Evolutionary conservation across 2,113 vertebrate species (phyloP), one percentile per base, ranked within the genome.

Genomic region (Myanophis thanlyinensis): DNA sequence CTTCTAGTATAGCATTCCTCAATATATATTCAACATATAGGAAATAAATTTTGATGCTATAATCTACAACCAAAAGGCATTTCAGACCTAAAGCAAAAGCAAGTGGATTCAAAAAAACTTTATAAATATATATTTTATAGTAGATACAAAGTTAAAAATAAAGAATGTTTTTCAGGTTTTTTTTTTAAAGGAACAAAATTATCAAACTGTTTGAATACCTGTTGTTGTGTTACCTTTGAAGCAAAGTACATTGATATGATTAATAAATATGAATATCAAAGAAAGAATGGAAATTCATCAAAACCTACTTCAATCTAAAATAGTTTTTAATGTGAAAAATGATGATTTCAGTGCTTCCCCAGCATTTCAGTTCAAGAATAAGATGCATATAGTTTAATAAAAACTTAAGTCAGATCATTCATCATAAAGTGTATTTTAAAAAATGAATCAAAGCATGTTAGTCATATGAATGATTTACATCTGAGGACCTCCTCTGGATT

Each of bases 381-480:
- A 12, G 86, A 87, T 87, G 91, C 91, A 35, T 51, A 67, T 49
- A 87, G 86, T 47, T 44, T 90, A 25, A 90, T 87, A 94, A 89
- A 49, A 94, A 84, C 35, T 91, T 40, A 91, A 89, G 73, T 93
- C 49, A 67, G 93, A 89, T 91, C 91, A 5, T 53, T 0, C 91
- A 94, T 87, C 90, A 46, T 46, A 23, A 47, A 54, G 46, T 94
- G 95, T 93, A 85, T 94, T 94, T 80, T 44, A 22, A 80, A 91
- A 91, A 47, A 0, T 90, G 47, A 89, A 90, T 96, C 59, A 95
- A 95, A 95, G 54, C 25, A 35, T 25, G n/a, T 47, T 92, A 89
- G 51, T 87, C 80, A 40, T 47, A 62, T 20, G 15, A 20, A 15
- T 40, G 85, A 49, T 89, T 86, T 54, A 56, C 1, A 52, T 1